A percentile compares a stretch with the other conserved stretches of the same genome.
phyloP scores from a whole-genome alignment of 2,888 invertebrate genomes.

The Cecidostiba fungosa region DNA sequence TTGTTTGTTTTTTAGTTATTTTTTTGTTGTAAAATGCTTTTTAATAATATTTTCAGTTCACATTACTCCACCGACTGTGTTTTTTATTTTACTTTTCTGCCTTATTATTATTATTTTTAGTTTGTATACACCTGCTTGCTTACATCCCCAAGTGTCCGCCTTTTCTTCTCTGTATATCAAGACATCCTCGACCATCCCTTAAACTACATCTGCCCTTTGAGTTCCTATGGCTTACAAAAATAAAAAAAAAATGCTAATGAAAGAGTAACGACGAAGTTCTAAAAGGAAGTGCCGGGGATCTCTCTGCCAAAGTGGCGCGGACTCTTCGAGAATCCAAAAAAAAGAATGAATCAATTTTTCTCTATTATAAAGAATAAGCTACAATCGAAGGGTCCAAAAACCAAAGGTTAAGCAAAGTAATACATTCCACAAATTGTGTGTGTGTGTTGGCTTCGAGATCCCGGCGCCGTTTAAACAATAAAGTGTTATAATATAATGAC shows the following conservation, averaged over 20 bases:
- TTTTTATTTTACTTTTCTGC: conserved; percentile 64
- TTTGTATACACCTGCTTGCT: conserved; percentile 31
- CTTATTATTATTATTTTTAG: conserved; percentile 34
- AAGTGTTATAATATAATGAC: conserved; percentile 22
- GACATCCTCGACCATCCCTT: neutral
- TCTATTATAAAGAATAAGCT: neutral
- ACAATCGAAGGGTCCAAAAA: conserved; percentile 29
- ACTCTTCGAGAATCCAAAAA: neutral
- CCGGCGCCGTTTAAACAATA: conserved; percentile 30
- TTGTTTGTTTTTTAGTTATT: conserved; percentile 81
- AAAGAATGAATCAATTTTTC: neutral
- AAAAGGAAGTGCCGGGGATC: conserved; percentile 50
- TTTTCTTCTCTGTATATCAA: neutral
- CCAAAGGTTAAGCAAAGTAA: neutral
- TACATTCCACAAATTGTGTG: conserved; percentile 47
- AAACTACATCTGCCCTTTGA: conserved; percentile 8
- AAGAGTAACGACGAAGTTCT: conserved; percentile 42
- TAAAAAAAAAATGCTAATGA: conserved; percentile 17
- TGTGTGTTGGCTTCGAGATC: conserved; percentile 48
- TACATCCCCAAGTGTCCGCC: neutral
- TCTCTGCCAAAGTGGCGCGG: conserved; percentile 39
- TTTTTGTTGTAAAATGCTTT: conserved; percentile 81
- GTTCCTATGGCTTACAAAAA: conserved; percentile 47
- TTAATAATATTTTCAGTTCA: conserved; percentile 81
- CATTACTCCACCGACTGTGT: conserved; percentile 76